A percentile compares a stretch with the other conserved stretches of the same genome.
Evolutionary conservation across 2,113 vertebrate genomes (phyloP).

Genomic region (Tupaia tana): DNA sequence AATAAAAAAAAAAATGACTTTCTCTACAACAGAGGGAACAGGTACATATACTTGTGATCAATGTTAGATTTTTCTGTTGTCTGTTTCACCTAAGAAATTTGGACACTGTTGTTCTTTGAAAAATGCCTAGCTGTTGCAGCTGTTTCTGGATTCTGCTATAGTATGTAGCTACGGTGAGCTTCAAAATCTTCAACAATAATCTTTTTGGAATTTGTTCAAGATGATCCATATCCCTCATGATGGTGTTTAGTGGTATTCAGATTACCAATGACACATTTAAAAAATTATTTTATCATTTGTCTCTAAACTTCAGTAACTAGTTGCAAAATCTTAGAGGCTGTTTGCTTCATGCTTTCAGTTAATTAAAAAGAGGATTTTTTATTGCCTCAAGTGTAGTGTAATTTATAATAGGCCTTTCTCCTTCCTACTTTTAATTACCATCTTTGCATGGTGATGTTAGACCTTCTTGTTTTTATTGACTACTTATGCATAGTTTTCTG

Average conservation of each 20-base stretch:
- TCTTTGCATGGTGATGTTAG: slow-evolving; percentile 65
- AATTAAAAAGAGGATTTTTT: slow-evolving; percentile 79
- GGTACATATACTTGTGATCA: not conserved
- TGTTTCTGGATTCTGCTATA: slow-evolving; percentile 5
- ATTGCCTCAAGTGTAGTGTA: slow-evolving; percentile 75
- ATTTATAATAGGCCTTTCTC: slow-evolving; percentile 77
- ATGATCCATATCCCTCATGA: not conserved
- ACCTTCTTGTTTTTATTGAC: slow-evolving; percentile 70
- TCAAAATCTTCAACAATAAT: not conserved
- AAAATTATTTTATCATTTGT: slow-evolving; percentile 64
- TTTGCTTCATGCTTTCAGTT: slow-evolving; percentile 76
- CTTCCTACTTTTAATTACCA: slow-evolving; percentile 79
- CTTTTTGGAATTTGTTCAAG: slow-evolving; percentile 50
- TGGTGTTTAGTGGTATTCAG: slow-evolving; percentile 23
- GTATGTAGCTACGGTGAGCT: not conserved
- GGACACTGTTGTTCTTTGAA: not conserved
- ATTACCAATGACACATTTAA: slow-evolving; percentile 40
- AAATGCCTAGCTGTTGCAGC: not conserved
- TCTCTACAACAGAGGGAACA: not conserved
- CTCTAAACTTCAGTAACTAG: slow-evolving; percentile 62
- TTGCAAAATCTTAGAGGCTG: slow-evolving; percentile 63
- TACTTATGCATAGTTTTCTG: slow-evolving; percentile 45
- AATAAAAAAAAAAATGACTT: not conserved
- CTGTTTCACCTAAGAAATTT: not conserved
- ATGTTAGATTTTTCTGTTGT: slow-evolving; percentile 20